A percentile compares a stretch with the other conserved stretches of the same genome.
Conservation (phyloP, 2,113 vertebrate species). For the Mormyrus iriodes region DNA sequence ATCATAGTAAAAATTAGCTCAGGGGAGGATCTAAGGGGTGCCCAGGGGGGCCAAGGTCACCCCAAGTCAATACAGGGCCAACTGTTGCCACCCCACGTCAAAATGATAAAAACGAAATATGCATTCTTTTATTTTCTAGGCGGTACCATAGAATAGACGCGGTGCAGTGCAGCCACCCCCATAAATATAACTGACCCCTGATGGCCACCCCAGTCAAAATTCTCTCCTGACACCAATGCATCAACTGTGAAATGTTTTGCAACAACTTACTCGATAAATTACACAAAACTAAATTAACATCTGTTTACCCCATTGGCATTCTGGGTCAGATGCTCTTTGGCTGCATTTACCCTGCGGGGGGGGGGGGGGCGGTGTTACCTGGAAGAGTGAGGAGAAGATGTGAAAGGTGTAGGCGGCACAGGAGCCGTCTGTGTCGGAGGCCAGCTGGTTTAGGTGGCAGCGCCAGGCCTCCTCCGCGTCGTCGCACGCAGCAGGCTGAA, state of each 20-base stretch:
- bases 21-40: no score
- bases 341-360: neutral
- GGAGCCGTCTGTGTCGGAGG: slow-evolving; percentile 86
- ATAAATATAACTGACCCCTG: neutral
- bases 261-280: neutral
- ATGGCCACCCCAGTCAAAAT: neutral
- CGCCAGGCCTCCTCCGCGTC: slow-evolving; percentile 86
- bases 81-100: no score
- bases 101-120: no score
- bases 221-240: neutral
- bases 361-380: slow-evolving; percentile 70
- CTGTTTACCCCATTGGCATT: neutral
- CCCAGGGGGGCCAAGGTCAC: no score
- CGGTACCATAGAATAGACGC: neutral
- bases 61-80: no score
- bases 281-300: neutral
- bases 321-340: neutral
- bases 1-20: neutral
- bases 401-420: slow-evolving; percentile 97
- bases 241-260: neutral
- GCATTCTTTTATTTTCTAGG: neutral
- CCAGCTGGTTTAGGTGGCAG: slow-evolving; percentile 89
- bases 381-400: slow-evolving; percentile 93
- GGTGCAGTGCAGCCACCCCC: neutral
- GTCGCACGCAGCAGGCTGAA: slow-evolving; percentile 86